Evolutionary conservation across 2,113 vertebrate species (phyloP).

Genomic region (Paratilapia polleni): DNA sequence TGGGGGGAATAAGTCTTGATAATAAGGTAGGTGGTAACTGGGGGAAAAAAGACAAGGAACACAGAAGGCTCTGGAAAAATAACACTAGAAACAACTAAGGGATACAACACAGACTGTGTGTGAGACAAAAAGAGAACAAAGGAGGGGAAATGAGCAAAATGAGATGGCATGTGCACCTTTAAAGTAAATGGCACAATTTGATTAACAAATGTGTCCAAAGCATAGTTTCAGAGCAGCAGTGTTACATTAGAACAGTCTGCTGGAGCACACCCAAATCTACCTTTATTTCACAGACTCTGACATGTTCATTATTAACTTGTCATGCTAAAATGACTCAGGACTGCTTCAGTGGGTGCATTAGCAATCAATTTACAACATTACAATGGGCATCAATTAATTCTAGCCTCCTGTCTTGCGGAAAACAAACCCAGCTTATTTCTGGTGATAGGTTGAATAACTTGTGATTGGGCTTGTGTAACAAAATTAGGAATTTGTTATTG

Average conservation of each 20-base stretch:
- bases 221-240: neutral
- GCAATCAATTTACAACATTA: constrained; percentile 5
- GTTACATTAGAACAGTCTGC: neutral
- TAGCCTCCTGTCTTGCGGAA: neutral
- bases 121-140: neutral
- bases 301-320: constrained; percentile 23
- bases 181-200: neutral
- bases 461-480: neutral
- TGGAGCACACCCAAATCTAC: neutral
- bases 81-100: neutral
- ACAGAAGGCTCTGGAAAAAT: neutral
- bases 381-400: neutral
- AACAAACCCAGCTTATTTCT: neutral
- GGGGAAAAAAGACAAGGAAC: neutral
- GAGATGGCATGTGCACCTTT: neutral
- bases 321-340: constrained; percentile 19
- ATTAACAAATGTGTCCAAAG: neutral
- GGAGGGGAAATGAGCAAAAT: neutral
- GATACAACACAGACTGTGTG: neutral
- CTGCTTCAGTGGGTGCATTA: constrained; percentile 11
- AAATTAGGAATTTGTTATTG: neutral
- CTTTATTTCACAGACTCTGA: neutral
- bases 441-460: neutral
- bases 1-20: neutral
- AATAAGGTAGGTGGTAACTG: neutral